Evolutionary conservation across 2,797 vertebrate genomes (phyloP).

Genomic region (Rhinatrema bivittatum): DNA sequence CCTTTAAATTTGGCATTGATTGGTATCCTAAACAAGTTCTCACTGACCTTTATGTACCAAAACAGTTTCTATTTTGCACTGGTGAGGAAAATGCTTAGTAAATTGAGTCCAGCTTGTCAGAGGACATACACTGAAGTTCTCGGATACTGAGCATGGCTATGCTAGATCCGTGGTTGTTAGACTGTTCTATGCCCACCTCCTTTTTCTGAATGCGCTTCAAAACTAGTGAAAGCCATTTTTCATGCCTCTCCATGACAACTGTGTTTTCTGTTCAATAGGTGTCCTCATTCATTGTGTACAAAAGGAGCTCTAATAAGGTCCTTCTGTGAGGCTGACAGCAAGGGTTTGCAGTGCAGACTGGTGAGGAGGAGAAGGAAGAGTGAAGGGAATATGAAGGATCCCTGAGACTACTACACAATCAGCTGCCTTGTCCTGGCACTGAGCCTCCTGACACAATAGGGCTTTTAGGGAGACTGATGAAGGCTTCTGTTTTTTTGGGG

Average conservation of each 20-base stretch:
- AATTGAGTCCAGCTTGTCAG: background rate
- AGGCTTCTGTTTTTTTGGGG: too few species aligned
- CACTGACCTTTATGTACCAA: background rate
- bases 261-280: conserved; percentile 18
- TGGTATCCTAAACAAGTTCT: too few species aligned
- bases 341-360: conserved; percentile 1
- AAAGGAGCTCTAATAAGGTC: conserved; percentile 9
- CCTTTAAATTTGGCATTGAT: too few species aligned
- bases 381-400: background rate
- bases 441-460: too few species aligned
- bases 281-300: conserved; percentile 20
- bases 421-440: too few species aligned
- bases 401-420: too few species aligned
- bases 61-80: background rate
- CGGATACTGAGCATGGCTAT: conserved; percentile 5
- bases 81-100: background rate
- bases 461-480: too few species aligned
- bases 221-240: conserved; percentile 13
- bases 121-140: conserved; percentile 1
- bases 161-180: conserved; percentile 4
- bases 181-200: background rate
- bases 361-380: background rate
- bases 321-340: conserved; percentile 13
- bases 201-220: conserved; percentile 11
- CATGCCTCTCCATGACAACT: conserved; percentile 19